Conservation (phyloP, 2,797 vertebrate genomes). For the Macrochelys suwanniensis region DNA sequence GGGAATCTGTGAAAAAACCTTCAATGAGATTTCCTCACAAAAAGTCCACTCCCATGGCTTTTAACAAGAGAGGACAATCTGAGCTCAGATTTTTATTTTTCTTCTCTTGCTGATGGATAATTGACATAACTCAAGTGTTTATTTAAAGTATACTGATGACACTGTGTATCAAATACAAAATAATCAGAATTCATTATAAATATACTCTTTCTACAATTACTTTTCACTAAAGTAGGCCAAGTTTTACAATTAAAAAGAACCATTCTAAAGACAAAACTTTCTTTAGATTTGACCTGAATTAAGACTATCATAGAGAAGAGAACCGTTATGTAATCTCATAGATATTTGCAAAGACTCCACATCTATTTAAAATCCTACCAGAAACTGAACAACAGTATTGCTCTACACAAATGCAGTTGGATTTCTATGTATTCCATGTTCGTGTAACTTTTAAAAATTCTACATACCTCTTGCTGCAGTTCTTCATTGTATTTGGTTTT, state of each 20-base stretch:
- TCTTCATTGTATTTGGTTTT: slow-evolving; percentile 86
- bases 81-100: neutral
- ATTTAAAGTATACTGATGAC: neutral
- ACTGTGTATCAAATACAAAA: neutral
- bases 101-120: neutral
- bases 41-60: neutral
- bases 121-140: neutral
- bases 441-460: slow-evolving; percentile 21
- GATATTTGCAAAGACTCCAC: neutral
- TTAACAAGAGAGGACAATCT: neutral
- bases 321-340: neutral
- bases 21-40: neutral
- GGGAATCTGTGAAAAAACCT: neutral
- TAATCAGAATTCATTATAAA: neutral
- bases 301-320: neutral
- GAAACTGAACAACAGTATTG: neutral
- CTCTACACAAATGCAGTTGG: slow-evolving; percentile 26
- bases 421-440: neutral
- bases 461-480: slow-evolving; percentile 87
- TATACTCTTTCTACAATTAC: neutral
- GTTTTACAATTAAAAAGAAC: neutral
- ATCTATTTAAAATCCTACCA: neutral
- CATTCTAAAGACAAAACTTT: neutral
- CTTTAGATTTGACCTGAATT: neutral
- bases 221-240: neutral